Base-by-base conservation (phyloP, 2,797 vertebrate species). In the Vireo griseus region DNA sequence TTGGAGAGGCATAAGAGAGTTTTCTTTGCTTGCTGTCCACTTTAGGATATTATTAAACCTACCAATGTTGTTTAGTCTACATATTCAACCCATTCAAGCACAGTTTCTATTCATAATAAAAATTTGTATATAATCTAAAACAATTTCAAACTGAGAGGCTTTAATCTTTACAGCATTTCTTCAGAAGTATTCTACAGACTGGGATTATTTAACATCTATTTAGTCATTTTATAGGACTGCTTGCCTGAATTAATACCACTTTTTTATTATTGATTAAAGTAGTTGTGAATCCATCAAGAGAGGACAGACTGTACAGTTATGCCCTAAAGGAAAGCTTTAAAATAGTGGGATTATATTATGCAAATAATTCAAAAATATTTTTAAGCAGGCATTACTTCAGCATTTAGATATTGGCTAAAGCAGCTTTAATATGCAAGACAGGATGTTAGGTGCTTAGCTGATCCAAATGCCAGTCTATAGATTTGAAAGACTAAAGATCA, bases 391-490 rank as follows among this genome's bases (percentile, higher is more conserved):
- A 96, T 96, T 96, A 94, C 90, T 97, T 97, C 94, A 97, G 95
- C 97, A 97, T 97, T 97, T 96, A 96, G 96, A 98, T 99, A 99
- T 99, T 95, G 98, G 99, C 98, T 98, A 97, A 95, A 97, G 75
- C 88, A 97, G 97, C 95, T 98, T 99, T 99, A 99, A 98, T 98
- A 99, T 99, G 98, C 99, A 99, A 98, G 98, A 97, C 98, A 98
- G 97, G 98, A 93, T 97, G 97, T 88, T 97, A 98, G 98, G 98
- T 98, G 98, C 97, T 98, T 98, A 98, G 98, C 98, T 98, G 98
- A 99, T 99, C 98, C 99, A 99, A 99, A 99, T 99, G 99, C 99
- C 99, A 99, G 99, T 99, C 98, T 99, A 99, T 99, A 98, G 99
- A 99, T 99, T 98, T 98, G 98, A 98, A 99, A 98, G 99, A 99